Evolutionary conservation across 64 coral and sea anemone genomes (phyloP).

Genomic region (Pachyseris speciosa): DNA sequence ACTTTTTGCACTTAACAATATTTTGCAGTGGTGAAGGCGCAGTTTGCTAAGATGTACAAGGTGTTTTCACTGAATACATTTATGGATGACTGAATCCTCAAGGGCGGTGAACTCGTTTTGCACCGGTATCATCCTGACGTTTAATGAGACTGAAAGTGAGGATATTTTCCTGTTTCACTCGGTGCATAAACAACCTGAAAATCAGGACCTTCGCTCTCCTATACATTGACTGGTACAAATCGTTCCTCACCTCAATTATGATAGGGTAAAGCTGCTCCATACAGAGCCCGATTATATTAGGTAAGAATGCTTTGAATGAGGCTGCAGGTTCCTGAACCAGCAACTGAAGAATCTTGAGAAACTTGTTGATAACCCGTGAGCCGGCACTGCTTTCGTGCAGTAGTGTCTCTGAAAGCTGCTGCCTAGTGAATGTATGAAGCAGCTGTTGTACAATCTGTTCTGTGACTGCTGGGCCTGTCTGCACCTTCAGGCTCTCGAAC

Average conservation of each 20-base stretch:
- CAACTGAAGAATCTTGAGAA: constrained; percentile 89
- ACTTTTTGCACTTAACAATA: too few species aligned
- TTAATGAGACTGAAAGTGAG: not conserved
- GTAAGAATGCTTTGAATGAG: constrained; percentile 92
- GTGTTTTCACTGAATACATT: too few species aligned
- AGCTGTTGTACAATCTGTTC: constrained; percentile 96
- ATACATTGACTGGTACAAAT: too few species aligned
- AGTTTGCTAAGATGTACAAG: too few species aligned
- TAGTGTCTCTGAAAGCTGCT: constrained; percentile 83
- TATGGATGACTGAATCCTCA: too few species aligned
- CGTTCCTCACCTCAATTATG: constrained; percentile 76
- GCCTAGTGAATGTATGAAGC: constrained; percentile 81
- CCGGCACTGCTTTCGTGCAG: constrained; percentile 86
- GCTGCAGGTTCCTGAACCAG: constrained; percentile 89
- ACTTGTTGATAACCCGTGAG: constrained; percentile 86
- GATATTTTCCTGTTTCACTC: not conserved
- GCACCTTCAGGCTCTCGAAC: constrained; percentile 87
- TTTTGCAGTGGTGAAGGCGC: too few species aligned
- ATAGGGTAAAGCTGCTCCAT: constrained; percentile 95
- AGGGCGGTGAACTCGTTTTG: too few species aligned
- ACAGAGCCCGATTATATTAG: constrained; percentile 91
- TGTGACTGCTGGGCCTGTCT: constrained; percentile 82
- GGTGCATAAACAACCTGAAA: not conserved
- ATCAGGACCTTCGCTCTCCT: too few species aligned
- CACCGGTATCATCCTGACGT: not conserved